These are phyloP conservation scores for Lottia scabra DNA, from an alignment of 2,888 invertebrate species.

Conservation along the genomic window DNA sequence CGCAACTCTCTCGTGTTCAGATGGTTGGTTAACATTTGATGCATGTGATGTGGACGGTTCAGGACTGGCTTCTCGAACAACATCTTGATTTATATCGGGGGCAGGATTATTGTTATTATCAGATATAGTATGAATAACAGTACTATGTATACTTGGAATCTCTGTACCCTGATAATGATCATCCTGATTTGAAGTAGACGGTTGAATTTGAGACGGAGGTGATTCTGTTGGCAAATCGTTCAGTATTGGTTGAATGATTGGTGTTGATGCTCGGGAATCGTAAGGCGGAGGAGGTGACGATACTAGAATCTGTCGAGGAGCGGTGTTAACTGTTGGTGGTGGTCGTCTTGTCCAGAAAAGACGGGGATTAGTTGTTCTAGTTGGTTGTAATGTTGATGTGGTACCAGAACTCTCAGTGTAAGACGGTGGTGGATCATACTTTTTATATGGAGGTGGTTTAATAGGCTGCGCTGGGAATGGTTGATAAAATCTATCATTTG, in stretches of 20 bases:
- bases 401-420: not conserved
- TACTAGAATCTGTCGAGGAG: not conserved
- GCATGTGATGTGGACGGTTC: too few relatives aligned
- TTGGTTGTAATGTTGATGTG: not conserved
- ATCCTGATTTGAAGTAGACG: too few relatives aligned
- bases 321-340: not conserved
- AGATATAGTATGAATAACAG: too few relatives aligned
- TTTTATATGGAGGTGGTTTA: not conserved
- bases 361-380: not conserved
- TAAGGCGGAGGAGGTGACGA: not conserved
- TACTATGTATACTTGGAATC: too few relatives aligned
- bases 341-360: not conserved
- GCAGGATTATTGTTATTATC: too few relatives aligned
- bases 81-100: too few relatives aligned
- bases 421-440: not conserved
- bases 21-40: too few relatives aligned
- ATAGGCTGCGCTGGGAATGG: not conserved
- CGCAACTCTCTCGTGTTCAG: too few relatives aligned
- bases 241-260: not conserved
- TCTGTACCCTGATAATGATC: too few relatives aligned
- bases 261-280: not conserved
- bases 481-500: not conserved
- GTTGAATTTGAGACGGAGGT: too few relatives aligned
- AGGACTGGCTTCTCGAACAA: too few relatives aligned
- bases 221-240: too few relatives aligned